Evolutionary conservation across 2,797 vertebrate genomes (phyloP).

Genomic region (Enteromius fasciolatus): DNA sequence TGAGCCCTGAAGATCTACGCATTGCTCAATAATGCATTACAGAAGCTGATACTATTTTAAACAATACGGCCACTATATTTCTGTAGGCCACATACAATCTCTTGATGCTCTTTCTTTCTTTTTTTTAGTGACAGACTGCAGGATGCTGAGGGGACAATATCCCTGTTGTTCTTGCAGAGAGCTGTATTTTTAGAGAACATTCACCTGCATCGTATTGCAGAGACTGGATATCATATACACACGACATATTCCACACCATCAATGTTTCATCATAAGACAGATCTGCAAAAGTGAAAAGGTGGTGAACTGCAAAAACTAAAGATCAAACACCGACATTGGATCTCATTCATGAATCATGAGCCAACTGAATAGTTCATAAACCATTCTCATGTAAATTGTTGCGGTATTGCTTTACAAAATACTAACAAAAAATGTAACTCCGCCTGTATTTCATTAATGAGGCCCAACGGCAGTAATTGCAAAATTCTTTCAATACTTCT

Average conservation of each 20-base stretch:
- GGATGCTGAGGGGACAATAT: slow-evolving; percentile 14
- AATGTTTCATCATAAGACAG: background rate
- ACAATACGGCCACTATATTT: slow-evolving; percentile 7
- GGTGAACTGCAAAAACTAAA: background rate
- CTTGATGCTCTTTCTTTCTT: slow-evolving; percentile 5
- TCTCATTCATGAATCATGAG: background rate
- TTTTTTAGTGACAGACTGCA: slow-evolving; percentile 10
- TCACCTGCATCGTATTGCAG: background rate
- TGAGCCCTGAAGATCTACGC: slow-evolving; percentile 13
- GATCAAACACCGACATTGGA: background rate
- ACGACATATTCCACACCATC: background rate
- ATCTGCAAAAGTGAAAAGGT: background rate
- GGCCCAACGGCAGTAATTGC: background rate
- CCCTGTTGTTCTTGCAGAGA: slow-evolving; percentile 10
- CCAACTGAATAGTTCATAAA: background rate
- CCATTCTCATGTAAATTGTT: background rate
- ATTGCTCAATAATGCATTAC: background rate
- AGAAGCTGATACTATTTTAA: slow-evolving; percentile 5
- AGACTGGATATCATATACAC: background rate
- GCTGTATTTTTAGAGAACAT: background rate
- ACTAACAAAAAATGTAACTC: background rate
- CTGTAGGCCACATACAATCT: slow-evolving; percentile 7
- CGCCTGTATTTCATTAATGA: background rate
- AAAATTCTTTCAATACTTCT: too few relatives aligned
- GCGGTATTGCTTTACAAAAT: background rate